These are phyloP conservation scores for Colaptes auratus DNA, from an alignment of 2,113 vertebrate species.

Conservation along the genomic window DNA sequence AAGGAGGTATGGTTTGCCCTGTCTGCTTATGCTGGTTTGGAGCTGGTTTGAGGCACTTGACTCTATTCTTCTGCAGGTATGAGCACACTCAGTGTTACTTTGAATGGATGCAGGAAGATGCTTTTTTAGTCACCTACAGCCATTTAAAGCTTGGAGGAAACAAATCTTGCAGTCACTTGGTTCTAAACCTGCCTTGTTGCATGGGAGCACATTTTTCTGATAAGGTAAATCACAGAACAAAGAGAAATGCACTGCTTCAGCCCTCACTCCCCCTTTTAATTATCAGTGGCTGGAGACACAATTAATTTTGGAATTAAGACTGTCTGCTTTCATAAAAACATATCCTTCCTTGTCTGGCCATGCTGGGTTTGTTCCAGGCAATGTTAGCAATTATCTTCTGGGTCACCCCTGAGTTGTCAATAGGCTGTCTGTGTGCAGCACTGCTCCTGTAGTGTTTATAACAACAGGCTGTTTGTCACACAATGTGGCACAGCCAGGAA, in stretches of 20 bases:
- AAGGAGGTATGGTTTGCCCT: not conserved
- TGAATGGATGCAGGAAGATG: not conserved
- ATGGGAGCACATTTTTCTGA: not conserved
- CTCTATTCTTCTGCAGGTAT: not conserved
- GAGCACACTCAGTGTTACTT: not conserved
- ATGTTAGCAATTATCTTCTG: slow-evolving; percentile 43
- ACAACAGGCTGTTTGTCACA: slow-evolving; percentile 49
- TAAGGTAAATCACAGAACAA: slow-evolving; percentile 53
- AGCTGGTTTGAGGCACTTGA: not conserved
- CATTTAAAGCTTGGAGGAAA: not conserved
- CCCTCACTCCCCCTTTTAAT: not conserved
- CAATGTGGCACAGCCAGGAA: slow-evolving; percentile 1
- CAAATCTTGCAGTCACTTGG: not conserved
- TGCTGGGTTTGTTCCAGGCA: not conserved
- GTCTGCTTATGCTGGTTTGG: not conserved
- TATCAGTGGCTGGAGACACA: slow-evolving; percentile 31
- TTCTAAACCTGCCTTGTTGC: not conserved
- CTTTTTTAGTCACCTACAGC: not conserved
- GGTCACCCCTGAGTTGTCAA: slow-evolving; percentile 28
- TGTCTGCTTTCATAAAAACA: slow-evolving; percentile 48
- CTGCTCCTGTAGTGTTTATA: slow-evolving; percentile 14
- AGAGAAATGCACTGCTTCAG: not conserved
- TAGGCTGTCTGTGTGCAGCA: not conserved
- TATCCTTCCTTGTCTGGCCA: slow-evolving; percentile 43
- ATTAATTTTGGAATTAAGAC: slow-evolving; percentile 58